These are phyloP conservation scores for Pagetopsis macropterus DNA, from an alignment of 2,797 vertebrate genomes.

Conservation along the genomic window DNA sequence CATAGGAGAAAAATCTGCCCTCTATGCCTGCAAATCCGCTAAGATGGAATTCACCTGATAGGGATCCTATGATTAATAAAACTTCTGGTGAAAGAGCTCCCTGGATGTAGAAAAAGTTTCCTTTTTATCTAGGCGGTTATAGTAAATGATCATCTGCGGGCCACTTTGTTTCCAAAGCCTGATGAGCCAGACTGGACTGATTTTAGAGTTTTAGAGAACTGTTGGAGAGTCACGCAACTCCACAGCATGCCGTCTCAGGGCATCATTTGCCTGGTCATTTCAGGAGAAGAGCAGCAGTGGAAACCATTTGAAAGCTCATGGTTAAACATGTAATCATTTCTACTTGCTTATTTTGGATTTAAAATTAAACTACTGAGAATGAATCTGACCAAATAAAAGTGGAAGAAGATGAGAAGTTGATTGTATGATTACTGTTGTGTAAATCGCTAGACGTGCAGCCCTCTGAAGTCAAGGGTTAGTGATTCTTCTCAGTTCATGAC, in stretches of 20 bases:
- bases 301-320: constrained; percentile 33
- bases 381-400: constrained; percentile 23
- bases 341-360: constrained; percentile 41
- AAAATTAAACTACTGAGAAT: constrained; percentile 16
- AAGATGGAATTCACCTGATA: constrained; percentile 53
- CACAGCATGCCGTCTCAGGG: constrained; percentile 41
- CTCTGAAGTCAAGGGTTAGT: constrained; percentile 36
- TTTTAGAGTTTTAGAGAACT: constrained; percentile 71
- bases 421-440: constrained; percentile 44
- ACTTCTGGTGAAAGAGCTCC: constrained; percentile 18
- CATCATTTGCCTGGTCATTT: constrained; percentile 43
- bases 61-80: constrained; percentile 55
- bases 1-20: constrained; percentile 50
- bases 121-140: constrained; percentile 51
- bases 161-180: constrained; percentile 52
- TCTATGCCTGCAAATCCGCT: constrained; percentile 27
- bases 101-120: constrained; percentile 41
- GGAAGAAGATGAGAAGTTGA: constrained; percentile 29
- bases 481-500: constrained; percentile 45
- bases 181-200: constrained; percentile 68
- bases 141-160: constrained; percentile 57
- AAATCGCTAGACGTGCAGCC: constrained; percentile 30
- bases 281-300: constrained; percentile 38
- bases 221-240: constrained; percentile 66
- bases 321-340: constrained; percentile 27